phyloP scores from a whole-genome alignment of 2,888 invertebrate species.

The Julus scanicus region DNA sequence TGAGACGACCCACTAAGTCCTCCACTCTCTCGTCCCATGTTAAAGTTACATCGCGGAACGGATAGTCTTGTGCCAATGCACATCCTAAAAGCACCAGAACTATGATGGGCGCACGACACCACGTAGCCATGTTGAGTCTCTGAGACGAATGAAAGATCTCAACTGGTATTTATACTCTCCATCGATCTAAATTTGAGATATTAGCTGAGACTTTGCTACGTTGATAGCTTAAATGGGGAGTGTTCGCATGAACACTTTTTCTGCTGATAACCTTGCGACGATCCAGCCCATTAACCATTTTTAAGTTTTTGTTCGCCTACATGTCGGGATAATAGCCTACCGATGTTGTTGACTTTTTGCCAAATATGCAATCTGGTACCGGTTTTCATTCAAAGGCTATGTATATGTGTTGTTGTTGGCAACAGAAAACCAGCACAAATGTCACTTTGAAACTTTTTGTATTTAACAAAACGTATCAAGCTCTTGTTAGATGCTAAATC shows the following conservation, averaged over 20 bases:
- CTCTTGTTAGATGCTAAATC: neutral
- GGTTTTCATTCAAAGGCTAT: neutral
- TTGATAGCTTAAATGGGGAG: neutral
- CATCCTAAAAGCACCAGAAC: neutral
- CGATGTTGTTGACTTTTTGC: neutral
- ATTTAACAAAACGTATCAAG: neutral
- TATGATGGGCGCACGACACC: neutral
- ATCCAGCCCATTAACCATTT: neutral
- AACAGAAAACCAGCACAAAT: neutral
- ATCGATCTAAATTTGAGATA: neutral
- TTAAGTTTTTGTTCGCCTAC: neutral
- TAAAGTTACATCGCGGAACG: constrained; percentile 51
- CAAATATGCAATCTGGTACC: neutral
- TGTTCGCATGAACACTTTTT: neutral
- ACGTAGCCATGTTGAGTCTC: neutral
- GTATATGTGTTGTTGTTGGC: neutral
- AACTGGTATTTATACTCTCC: neutral
- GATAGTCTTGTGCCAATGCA: constrained; percentile 51
- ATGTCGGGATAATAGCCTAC: neutral
- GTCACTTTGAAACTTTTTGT: neutral
- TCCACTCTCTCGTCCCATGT: constrained; percentile 58
- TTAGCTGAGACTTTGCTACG: neutral
- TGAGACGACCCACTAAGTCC: constrained; percentile 55
- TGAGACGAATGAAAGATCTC: neutral
- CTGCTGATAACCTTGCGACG: neutral